A percentile compares a stretch with the other conserved stretches of the same genome.
phyloP scores from a whole-genome alignment of 2,797 vertebrate genomes.

The Halcyon badia region DNA sequence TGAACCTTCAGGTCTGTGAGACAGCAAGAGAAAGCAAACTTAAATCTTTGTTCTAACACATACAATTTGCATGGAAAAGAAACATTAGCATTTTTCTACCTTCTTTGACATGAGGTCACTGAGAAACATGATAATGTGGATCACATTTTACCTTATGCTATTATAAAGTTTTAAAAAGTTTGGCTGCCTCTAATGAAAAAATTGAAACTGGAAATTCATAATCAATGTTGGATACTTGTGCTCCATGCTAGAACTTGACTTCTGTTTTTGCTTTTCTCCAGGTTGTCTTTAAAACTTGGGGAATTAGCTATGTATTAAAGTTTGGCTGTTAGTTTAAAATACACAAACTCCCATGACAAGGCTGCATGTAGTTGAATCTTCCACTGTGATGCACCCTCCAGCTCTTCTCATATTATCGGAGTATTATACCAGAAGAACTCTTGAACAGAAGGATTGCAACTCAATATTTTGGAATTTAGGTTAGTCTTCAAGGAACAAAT shows the following conservation, averaged over 20 bases:
- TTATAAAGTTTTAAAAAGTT: not conserved
- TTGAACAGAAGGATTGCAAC: not conserved
- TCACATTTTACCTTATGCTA: not conserved
- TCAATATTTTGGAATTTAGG: not conserved
- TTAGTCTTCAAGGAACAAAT: not conserved
- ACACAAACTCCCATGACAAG: not conserved
- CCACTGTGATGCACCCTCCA: not conserved
- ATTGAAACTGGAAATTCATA: not conserved
- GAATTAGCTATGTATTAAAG: not conserved
- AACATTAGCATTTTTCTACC: not conserved
- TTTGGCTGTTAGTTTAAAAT: not conserved
- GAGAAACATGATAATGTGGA: not conserved
- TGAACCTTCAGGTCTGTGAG: not conserved
- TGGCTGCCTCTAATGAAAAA: not conserved
- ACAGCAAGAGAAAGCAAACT: not conserved
- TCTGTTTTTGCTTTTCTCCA: not conserved
- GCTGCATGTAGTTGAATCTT: not conserved
- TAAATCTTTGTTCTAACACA: not conserved
- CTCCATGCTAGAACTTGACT: not conserved
- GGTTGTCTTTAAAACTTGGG: not conserved
- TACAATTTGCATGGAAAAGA: not conserved
- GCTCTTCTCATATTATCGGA: not conserved
- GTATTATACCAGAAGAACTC: not conserved
- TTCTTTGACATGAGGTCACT: not conserved
- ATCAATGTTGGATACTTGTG: not conserved